Evolutionary conservation across 2,888 invertebrate species (phyloP).

Genomic region (Sinotaia quadrata): DNA sequence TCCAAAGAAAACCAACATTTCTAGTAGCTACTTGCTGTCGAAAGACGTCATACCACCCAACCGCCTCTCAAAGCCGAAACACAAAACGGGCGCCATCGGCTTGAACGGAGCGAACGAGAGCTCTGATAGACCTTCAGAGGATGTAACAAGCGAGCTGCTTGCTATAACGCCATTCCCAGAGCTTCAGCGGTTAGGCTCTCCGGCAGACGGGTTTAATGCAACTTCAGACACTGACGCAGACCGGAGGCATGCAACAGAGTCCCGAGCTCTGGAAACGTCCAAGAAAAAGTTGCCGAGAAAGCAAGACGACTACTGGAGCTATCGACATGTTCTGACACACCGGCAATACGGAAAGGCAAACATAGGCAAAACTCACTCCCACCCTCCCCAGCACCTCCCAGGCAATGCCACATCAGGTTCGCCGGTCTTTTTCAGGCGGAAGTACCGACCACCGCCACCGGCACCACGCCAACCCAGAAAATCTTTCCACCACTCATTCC

Average conservation of each 20-base stretch:
- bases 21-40: no score
- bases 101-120: no score
- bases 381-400: not conserved
- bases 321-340: not conserved
- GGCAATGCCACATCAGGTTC: not conserved
- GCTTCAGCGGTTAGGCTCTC: not conserved
- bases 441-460: not conserved
- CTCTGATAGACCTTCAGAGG: no score
- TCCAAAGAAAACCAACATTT: no score
- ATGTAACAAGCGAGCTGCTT: no score
- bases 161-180: constrained; percentile 20
- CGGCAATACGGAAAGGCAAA: not conserved
- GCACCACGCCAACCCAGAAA: not conserved
- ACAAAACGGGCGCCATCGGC: no score
- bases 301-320: constrained; percentile 19
- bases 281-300: not conserved
- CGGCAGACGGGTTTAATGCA: no score
- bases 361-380: not conserved
- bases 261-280: constrained; percentile 1
- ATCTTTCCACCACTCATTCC: constrained; percentile 13
- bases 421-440: no score
- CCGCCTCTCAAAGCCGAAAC: no score
- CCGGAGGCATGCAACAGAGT: not conserved
- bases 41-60: no score
- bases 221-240: not conserved